phyloP scores from a whole-genome alignment of 2,797 vertebrate genomes.

The Eleutherodactylus coqui region DNA sequence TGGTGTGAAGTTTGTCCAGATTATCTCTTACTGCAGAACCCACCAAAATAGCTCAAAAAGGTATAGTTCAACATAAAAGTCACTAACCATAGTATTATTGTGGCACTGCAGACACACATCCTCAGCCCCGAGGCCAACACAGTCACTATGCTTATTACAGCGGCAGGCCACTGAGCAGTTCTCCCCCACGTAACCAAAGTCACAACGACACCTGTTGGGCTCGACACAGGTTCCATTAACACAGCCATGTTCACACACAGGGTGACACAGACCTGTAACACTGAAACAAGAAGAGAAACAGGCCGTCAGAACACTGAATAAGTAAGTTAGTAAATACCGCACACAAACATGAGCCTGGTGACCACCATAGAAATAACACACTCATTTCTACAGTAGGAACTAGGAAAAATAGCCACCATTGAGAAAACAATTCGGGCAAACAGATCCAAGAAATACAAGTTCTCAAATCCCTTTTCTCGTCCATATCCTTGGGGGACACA shows the following conservation, averaged over 20 bases:
- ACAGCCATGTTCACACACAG: constrained; percentile 89
- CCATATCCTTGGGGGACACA: no score
- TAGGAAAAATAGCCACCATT: no score
- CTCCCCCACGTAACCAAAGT: constrained; percentile 90
- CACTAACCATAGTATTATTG: constrained; percentile 87
- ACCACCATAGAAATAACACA: no score
- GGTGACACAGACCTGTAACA: constrained; percentile 84
- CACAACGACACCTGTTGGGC: constrained; percentile 87
- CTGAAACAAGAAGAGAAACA: constrained; percentile 7
- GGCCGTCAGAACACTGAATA: neutral
- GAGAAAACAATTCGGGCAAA: no score
- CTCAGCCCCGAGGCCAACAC: constrained; percentile 80
- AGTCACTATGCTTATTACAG: constrained; percentile 94
- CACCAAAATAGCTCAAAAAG: neutral
- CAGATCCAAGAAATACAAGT: no score
- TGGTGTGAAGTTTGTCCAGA: no score
- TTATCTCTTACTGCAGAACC: neutral
- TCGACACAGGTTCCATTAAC: constrained; percentile 89
- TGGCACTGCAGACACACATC: constrained; percentile 87
- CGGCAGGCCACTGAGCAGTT: constrained; percentile 92
- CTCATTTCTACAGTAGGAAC: no score
- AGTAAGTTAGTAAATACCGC: neutral
- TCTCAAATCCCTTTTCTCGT: no score
- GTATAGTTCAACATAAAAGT: neutral
- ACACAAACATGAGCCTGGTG: no score